These are phyloP conservation scores for Dicrostonyx torquatus DNA, from an alignment of 2,797 vertebrate genomes.

Conservation along the genomic window DNA sequence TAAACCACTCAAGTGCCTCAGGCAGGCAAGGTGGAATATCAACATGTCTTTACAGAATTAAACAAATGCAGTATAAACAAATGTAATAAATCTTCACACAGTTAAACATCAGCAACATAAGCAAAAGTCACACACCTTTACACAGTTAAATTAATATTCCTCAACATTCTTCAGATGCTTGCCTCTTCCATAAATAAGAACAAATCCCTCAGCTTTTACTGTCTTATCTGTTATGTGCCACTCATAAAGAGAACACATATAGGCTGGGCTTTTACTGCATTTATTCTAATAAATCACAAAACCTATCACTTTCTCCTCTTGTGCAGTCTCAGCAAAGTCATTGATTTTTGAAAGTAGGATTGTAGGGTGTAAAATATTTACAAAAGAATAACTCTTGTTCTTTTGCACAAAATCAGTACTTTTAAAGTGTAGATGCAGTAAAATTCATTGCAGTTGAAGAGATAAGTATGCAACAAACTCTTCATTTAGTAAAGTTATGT, in stretches of 20 bases:
- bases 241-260: neutral
- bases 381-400: neutral
- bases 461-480: neutral
- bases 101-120: neutral
- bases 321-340: constrained; percentile 70
- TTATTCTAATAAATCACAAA: neutral
- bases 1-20: neutral
- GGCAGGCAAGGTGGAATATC: neutral
- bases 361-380: constrained; percentile 46
- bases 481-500: neutral
- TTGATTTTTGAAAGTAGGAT: constrained; percentile 60
- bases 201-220: neutral
- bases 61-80: neutral
- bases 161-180: neutral
- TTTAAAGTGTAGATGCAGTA: constrained; percentile 58
- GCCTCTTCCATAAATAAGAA: constrained; percentile 65
- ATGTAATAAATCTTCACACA: neutral
- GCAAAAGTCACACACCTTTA: neutral
- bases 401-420: constrained; percentile 34
- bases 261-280: neutral
- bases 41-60: neutral
- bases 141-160: neutral
- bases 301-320: neutral
- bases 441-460: constrained; percentile 46
- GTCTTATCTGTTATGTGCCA: neutral